phyloP scores from a whole-genome alignment of 2,797 vertebrate species.

The Crossoptilon crossoptilon region DNA sequence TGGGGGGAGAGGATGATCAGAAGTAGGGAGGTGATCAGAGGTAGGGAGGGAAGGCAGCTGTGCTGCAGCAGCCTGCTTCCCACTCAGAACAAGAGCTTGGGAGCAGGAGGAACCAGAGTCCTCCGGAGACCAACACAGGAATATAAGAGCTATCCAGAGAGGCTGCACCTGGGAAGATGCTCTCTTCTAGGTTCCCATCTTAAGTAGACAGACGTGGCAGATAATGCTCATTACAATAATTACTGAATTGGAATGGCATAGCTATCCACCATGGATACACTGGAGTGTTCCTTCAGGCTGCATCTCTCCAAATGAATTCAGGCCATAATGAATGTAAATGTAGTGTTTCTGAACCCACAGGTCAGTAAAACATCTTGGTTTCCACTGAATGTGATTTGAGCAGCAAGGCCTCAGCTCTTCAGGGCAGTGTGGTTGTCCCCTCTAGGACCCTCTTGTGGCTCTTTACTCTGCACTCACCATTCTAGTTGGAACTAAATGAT shows the following conservation, averaged over 20 bases:
- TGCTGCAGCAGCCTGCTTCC: not conserved
- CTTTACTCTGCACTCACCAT: not conserved
- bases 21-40: not conserved
- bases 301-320: not conserved
- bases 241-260: not conserved
- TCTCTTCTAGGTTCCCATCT: not conserved
- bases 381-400: not conserved
- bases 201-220: fast-evolving
- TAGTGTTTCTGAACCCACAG: not conserved
- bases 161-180: not conserved
- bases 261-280: not conserved
- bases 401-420: not conserved
- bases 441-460: not conserved
- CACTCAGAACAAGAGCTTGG: not conserved
- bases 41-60: not conserved
- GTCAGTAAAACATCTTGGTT: not conserved
- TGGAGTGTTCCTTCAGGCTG: fast-evolving
- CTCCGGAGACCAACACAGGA: not conserved
- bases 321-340: not conserved
- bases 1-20: no score
- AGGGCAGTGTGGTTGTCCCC: not conserved
- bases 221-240: not conserved
- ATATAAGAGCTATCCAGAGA: fast-evolving
- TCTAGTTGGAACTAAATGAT: not conserved
- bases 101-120: not conserved